A percentile compares a stretch with the other conserved stretches of the same genome.
Evolutionary conservation across 2,113 vertebrate species (phyloP).

Genomic region (Hippolais icterina): DNA sequence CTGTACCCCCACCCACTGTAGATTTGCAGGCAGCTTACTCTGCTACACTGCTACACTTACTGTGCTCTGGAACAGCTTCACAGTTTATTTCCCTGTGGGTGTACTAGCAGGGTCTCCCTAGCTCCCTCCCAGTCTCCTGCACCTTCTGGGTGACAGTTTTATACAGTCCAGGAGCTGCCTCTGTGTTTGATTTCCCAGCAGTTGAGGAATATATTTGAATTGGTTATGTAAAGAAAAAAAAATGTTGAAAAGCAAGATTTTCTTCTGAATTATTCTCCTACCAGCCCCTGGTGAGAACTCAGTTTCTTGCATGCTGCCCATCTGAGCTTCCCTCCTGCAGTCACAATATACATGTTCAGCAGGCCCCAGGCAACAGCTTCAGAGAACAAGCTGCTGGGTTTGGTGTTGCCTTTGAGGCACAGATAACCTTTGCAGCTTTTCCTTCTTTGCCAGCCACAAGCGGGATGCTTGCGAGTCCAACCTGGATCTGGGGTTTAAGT

Average conservation of each 20-base stretch:
- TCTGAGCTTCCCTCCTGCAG: neutral
- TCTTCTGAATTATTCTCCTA: neutral
- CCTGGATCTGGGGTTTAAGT: neutral
- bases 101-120: neutral
- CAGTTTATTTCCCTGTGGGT: neutral
- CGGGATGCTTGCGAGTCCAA: neutral
- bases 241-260: neutral
- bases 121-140: neutral
- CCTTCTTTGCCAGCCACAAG: neutral
- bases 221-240: neutral
- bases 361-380: neutral
- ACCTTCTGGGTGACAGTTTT: neutral
- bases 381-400: neutral
- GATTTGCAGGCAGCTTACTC: neutral
- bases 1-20: neutral
- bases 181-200: neutral
- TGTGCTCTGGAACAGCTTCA: neutral
- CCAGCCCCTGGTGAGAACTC: neutral
- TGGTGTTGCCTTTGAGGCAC: constrained; percentile 11
- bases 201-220: neutral
- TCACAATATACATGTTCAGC: neutral
- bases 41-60: neutral
- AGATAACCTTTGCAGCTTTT: neutral
- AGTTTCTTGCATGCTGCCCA: neutral
- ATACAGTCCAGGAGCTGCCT: neutral